Conservation (phyloP, 2,888 invertebrate genomes). For the Ophion costatus region DNA sequence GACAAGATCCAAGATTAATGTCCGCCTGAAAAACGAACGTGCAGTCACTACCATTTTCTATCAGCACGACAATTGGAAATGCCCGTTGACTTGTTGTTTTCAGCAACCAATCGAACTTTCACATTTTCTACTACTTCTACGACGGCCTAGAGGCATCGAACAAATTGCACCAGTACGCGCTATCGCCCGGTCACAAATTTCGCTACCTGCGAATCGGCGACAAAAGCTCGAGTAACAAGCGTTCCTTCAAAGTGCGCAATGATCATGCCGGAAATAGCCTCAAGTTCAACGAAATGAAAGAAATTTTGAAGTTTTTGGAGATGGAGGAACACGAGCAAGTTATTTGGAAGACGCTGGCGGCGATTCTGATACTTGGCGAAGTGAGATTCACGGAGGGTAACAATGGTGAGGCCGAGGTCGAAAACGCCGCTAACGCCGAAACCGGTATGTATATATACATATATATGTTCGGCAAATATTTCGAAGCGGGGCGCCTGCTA, state of each 20-base stretch:
- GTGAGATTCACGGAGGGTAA: conserved; percentile 89
- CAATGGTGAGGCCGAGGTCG: conserved; percentile 88
- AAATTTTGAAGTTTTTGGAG: conserved; percentile 88
- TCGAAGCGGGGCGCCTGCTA: no score
- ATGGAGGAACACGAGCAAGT: conserved; percentile 90
- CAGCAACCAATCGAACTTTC: conserved; percentile 94
- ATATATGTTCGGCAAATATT: no score
- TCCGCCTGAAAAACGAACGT: no score
- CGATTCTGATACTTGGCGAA: conserved; percentile 92
- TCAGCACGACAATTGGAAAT: background rate
- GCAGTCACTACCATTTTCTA: no score
- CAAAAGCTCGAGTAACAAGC: conserved; percentile 84
- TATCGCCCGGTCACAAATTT: conserved; percentile 89
- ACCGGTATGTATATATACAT: conserved; percentile 82
- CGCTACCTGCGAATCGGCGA: conserved; percentile 89
- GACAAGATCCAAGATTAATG: no score
- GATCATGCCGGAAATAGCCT: conserved; percentile 87
- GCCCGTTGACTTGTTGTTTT: conserved; percentile 68
- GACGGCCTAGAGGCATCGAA: conserved; percentile 91
- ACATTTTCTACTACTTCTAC: conserved; percentile 95
- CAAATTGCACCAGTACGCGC: conserved; percentile 87
- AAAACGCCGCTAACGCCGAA: conserved; percentile 89
- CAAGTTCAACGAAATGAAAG: conserved; percentile 87
- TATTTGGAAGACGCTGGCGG: conserved; percentile 89
- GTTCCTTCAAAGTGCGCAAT: conserved; percentile 87